Percentiles rank a stretch among this genome's conserved stretches.
Evolutionary conservation across 2,797 vertebrate genomes (phyloP).

Genomic region (Acropternis orthonyx): DNA sequence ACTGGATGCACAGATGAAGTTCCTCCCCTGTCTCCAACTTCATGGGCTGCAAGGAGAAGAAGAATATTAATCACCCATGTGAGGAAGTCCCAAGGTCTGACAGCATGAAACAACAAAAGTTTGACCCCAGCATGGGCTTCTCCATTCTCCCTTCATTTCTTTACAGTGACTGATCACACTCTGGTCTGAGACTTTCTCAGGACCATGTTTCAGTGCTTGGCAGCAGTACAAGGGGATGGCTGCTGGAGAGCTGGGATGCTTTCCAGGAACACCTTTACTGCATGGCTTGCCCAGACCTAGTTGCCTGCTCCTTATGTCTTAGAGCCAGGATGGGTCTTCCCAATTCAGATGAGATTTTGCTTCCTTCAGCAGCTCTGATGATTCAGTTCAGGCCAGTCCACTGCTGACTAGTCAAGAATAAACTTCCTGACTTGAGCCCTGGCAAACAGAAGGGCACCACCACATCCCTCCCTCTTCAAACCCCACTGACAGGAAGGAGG

Average conservation of each 20-base stretch:
- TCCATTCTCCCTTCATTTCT: background rate
- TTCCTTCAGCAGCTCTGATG: background rate
- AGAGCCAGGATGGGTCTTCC: background rate
- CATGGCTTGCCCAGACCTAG: background rate
- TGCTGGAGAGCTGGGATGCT: background rate
- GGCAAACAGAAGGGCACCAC: background rate
- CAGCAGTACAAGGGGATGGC: background rate
- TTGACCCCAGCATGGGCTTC: rapidly evolving
- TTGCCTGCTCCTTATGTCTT: background rate
- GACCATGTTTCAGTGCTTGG: background rate
- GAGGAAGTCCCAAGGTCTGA: background rate
- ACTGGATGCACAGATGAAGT: constrained; percentile 79
- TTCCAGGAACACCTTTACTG: background rate
- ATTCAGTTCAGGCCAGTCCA: background rate
- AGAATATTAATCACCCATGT: background rate
- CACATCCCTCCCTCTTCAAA: background rate
- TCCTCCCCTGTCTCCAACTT: constrained; percentile 69
- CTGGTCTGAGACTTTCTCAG: background rate
- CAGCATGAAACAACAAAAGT: background rate
- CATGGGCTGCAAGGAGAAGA: constrained; percentile 72
- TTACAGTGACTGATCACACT: rapidly evolving
- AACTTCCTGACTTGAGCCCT: background rate
- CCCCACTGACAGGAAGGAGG: background rate
- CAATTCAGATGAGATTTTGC: background rate
- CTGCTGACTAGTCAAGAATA: background rate